These are phyloP conservation scores for Takifugu flavidus DNA, from an alignment of 2,113 vertebrate species.

Conservation along the genomic window DNA sequence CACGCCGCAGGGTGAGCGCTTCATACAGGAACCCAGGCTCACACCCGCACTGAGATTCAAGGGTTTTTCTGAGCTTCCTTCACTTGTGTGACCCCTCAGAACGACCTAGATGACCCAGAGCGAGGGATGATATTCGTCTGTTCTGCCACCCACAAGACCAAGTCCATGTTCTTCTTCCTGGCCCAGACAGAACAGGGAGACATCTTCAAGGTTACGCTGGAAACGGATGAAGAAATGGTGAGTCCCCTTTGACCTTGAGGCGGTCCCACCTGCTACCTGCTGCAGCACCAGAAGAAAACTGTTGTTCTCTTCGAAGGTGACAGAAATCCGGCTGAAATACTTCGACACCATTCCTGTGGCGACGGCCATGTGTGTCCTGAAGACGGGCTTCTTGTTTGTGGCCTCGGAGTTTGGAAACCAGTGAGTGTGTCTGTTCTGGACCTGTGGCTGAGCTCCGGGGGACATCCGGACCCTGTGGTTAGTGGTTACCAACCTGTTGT, in stretches of 20 bases:
- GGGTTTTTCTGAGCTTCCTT: neutral
- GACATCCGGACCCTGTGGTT: neutral
- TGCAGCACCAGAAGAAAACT: no score
- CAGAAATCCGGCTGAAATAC: constrained; percentile 96
- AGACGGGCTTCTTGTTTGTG: constrained; percentile 97
- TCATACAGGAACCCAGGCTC: neutral
- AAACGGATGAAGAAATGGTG: constrained; percentile 99
- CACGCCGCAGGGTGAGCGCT: constrained; percentile 88
- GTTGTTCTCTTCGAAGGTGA: constrained; percentile 82
- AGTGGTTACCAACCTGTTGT: neutral
- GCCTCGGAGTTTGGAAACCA: constrained; percentile 98
- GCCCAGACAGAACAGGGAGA: constrained; percentile 98
- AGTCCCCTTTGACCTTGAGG: constrained; percentile 29
- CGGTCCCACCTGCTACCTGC: no score
- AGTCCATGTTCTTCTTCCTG: constrained; percentile 99
- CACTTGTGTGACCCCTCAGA: constrained; percentile 67
- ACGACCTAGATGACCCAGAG: constrained; percentile 96
- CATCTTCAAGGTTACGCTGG: constrained; percentile 97
- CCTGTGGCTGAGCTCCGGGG: no score
- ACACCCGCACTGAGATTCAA: neutral
- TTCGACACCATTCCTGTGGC: constrained; percentile 98
- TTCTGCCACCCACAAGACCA: constrained; percentile 98
- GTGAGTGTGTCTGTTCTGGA: constrained; percentile 66
- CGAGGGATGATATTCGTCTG: constrained; percentile 99
- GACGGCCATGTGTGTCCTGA: constrained; percentile 96